These are phyloP conservation scores for Xanthia togata DNA, from an alignment of 2,888 invertebrate species.

Conservation along the genomic window DNA sequence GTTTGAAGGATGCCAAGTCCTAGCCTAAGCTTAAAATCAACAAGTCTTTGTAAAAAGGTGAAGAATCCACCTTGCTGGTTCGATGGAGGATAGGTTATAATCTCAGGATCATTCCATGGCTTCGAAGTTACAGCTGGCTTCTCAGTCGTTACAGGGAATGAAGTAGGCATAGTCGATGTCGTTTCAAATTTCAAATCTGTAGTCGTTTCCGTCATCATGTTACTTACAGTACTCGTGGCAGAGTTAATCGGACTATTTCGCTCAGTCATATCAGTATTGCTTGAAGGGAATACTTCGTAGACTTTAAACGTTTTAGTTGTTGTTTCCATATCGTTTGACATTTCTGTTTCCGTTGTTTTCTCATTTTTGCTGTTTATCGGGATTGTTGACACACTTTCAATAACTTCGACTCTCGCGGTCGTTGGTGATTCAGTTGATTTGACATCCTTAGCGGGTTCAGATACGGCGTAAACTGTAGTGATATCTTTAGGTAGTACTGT, in stretches of 20 bases:
- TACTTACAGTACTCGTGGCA: slow-evolving; percentile 76
- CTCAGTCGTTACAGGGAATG: slow-evolving; percentile 69
- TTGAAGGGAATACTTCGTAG: slow-evolving; percentile 83
- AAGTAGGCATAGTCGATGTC: slow-evolving; percentile 81
- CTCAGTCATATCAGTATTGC: slow-evolving; percentile 68
- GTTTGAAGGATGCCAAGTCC: slow-evolving; percentile 93
- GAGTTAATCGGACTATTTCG: slow-evolving; percentile 67
- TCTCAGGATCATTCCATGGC: slow-evolving; percentile 75
- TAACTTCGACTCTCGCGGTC: slow-evolving; percentile 73
- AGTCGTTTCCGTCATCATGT: slow-evolving; percentile 82
- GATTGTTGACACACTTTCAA: slow-evolving; percentile 85
- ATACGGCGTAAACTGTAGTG: slow-evolving; percentile 76
- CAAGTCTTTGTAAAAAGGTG: slow-evolving; percentile 91
- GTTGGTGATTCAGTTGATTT: slow-evolving; percentile 64
- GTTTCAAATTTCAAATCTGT: slow-evolving; percentile 83
- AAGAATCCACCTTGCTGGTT: slow-evolving; percentile 87
- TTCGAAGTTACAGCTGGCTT: slow-evolving; percentile 70
- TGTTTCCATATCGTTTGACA: slow-evolving; percentile 76
- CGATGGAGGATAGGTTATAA: slow-evolving; percentile 84
- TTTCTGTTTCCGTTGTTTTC: slow-evolving; percentile 73
- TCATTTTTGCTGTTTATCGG: slow-evolving; percentile 77
- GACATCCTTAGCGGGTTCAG: slow-evolving; percentile 72
- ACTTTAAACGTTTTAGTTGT: slow-evolving; percentile 84
- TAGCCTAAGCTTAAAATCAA: slow-evolving; percentile 92
- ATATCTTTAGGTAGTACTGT: slow-evolving; percentile 72